A percentile compares a stretch with the other conserved stretches of the same genome.
phyloP scores from a whole-genome alignment of 2,113 vertebrate genomes.

The Phoxinus phoxinus region DNA sequence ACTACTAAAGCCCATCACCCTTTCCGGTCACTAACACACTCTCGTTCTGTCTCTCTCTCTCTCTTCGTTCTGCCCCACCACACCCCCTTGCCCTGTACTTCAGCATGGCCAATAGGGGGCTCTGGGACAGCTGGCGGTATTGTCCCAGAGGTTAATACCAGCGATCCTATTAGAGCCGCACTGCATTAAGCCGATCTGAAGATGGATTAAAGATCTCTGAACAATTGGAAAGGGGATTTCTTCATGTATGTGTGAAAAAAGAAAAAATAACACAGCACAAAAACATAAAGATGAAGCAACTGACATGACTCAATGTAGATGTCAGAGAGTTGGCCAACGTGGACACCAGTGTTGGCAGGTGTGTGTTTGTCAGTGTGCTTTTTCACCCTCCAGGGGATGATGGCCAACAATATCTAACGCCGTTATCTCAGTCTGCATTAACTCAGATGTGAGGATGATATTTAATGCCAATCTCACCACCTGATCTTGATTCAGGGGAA shows the following conservation, averaged over 20 bases:
- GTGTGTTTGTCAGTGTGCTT: not conserved
- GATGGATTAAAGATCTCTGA: slow-evolving; percentile 91
- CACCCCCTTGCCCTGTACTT: slow-evolving; percentile 69
- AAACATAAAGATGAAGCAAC: not conserved
- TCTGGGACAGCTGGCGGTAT: slow-evolving; percentile 83
- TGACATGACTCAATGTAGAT: not conserved
- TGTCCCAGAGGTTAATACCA: slow-evolving; percentile 87
- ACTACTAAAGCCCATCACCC: slow-evolving; percentile 76
- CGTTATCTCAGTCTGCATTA: too few relatives aligned
- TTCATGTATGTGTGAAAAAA: slow-evolving; percentile 32
- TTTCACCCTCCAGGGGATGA: not conserved
- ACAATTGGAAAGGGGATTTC: slow-evolving; percentile 85
- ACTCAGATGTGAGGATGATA: too few relatives aligned
- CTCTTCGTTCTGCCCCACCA: slow-evolving; percentile 59
- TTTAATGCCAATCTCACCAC: too few relatives aligned
- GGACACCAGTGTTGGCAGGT: not conserved
- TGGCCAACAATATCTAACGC: not conserved
- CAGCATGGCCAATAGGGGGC: slow-evolving; percentile 77
- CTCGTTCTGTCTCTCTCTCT: slow-evolving; percentile 34
- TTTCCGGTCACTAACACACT: slow-evolving; percentile 47
- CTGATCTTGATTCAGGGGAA: too few relatives aligned
- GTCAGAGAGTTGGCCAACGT: not conserved
- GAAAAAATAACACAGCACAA: not conserved
- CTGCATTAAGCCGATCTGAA: slow-evolving; percentile 86
- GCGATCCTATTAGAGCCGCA: slow-evolving; percentile 91